Evolutionary conservation across 2,797 vertebrate species (phyloP), one percentile per base, ranked within the genome.

Genomic region (Sandelia bainsii): DNA sequence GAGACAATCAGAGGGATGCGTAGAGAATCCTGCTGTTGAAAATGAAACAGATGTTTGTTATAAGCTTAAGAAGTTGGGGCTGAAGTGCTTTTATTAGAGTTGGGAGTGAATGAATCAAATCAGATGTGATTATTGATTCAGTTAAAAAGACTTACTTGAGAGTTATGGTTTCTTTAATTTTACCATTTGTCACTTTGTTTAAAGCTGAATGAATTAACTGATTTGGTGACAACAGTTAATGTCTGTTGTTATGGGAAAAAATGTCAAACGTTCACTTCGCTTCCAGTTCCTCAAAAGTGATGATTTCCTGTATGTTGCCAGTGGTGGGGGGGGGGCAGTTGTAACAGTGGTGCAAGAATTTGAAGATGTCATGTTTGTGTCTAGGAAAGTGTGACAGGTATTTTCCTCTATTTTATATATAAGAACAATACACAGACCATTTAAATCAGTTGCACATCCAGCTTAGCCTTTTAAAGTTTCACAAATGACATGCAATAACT

Each of bases 1-100:
- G 75, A 77, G 69, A 62, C 39, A 53, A 56, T 65, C 48, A 11
- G 12, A 39, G 70, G 8, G 65, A 42, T 64, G 65, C 53, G 75
- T 75, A 57, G 76, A 25, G 57, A 56, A 72, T 82, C 65, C 49
- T 57, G 62, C 76, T 80, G 70, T 53, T 49, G 69, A 48, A 32
- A 49, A 32, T 27, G 40, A 79, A 60, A 68, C 40, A 9, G 50
- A 37, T 59, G 48, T 57, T 42, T 25, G 53, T 14, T 11, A 7
- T 27, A 29, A 54, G 60, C 16, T 29, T n/a, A 14, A 73, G 59
- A 68, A 59, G 62, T 62, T 51, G 44, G 25, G 64, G n/a, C 58
- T 37, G 62, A 64, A 40, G 59, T 1, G 5, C n/a, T 34, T 65
- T 45, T 56, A 32, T 52, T 44, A 25, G 40, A 29, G 9, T 11